phyloP scores from a whole-genome alignment of 2,888 invertebrate species.

The Pterobdella sp. region DNA sequence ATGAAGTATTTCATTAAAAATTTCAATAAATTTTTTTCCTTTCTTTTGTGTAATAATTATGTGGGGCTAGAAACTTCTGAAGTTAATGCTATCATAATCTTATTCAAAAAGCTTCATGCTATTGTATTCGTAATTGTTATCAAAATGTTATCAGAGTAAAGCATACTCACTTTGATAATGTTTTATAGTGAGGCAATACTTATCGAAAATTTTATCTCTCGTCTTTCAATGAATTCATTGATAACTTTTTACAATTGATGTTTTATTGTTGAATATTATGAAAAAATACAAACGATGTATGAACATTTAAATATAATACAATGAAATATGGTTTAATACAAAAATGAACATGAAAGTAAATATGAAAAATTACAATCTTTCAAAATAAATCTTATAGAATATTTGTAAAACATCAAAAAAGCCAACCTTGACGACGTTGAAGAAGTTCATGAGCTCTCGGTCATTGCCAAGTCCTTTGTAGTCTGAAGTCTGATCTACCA shows the following conservation, averaged over 20 bases:
- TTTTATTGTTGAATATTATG: neutral
- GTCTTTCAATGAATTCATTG: too few relatives aligned
- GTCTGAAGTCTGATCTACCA: neutral
- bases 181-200: too few relatives aligned
- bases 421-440: neutral
- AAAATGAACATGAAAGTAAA: neutral
- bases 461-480: conserved; percentile 3
- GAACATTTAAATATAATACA: neutral
- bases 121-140: too few relatives aligned
- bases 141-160: too few relatives aligned
- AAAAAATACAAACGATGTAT: neutral
- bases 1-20: too few relatives aligned
- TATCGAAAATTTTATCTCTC: too few relatives aligned
- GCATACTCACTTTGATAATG: too few relatives aligned
- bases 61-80: too few relatives aligned
- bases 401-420: neutral
- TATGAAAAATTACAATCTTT: neutral
- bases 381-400: neutral
- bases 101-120: too few relatives aligned
- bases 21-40: too few relatives aligned
- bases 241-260: neutral
- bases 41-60: too few relatives aligned
- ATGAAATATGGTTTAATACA: neutral
- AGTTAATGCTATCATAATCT: too few relatives aligned
- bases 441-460: neutral